Evolutionary conservation across 2,113 vertebrate genomes (phyloP).

Genomic region (Sturnus vulgaris): DNA sequence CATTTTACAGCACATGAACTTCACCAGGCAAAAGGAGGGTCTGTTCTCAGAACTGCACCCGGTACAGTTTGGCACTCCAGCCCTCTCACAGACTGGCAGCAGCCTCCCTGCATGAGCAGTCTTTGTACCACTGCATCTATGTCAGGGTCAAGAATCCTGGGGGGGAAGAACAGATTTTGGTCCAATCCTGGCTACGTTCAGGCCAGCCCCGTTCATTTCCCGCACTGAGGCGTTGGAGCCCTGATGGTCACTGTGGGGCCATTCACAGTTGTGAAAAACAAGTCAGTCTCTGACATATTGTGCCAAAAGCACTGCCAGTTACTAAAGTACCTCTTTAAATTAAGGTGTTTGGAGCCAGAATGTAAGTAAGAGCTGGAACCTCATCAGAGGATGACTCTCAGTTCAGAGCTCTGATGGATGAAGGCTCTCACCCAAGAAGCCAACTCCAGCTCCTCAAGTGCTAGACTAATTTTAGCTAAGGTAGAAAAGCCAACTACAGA

Average conservation of each 20-base stretch:
- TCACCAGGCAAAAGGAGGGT: neutral
- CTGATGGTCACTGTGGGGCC: neutral
- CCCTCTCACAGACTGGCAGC: neutral
- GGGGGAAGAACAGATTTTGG: neutral
- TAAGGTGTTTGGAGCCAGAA: neutral
- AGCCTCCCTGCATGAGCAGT: neutral
- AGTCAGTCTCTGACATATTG: neutral
- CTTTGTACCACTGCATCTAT: neutral
- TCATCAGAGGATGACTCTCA: neutral
- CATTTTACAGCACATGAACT: slow-evolving; percentile 8
- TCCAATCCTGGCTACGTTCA: neutral
- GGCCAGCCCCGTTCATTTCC: neutral
- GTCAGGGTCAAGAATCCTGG: neutral
- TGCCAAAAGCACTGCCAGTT: neutral
- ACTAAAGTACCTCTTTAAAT: neutral
- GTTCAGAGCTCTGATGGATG: neutral
- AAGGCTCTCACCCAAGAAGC: neutral
- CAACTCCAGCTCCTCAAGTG: neutral
- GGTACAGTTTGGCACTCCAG: neutral
- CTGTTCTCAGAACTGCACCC: neutral
- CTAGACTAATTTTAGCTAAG: neutral
- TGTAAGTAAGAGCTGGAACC: neutral
- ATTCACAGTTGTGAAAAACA: neutral
- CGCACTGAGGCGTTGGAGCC: fast-evolving
- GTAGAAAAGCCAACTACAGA: neutral